Percentiles rank a stretch among this genome's conserved stretches.
Evolutionary conservation across 1,140 invertebrate species (phyloP).

Genomic region (Leptopilina clavipes): DNA sequence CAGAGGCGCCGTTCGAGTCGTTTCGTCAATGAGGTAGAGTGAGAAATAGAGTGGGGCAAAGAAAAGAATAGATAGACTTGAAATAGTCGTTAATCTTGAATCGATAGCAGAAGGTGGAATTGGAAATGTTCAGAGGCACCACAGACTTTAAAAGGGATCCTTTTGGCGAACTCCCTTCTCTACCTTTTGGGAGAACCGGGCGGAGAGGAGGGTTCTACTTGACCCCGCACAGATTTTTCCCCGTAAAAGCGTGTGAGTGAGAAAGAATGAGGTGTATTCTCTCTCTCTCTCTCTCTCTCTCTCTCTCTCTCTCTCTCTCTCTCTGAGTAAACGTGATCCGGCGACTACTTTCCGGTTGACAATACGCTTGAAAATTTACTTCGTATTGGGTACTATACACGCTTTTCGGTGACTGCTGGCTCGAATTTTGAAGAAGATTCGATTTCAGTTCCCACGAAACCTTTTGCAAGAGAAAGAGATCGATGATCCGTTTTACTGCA

Average conservation of each 20-base stretch:
- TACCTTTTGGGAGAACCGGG: too few relatives aligned
- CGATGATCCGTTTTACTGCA: slow-evolving; percentile 21
- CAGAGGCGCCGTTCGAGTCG: not conserved
- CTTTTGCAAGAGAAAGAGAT: slow-evolving; percentile 29
- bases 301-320: too few relatives aligned
- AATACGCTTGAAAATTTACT: slow-evolving; percentile 46
- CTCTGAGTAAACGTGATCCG: slow-evolving; percentile 41
- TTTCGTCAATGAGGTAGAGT: slow-evolving; percentile 38
- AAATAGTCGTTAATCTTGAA: slow-evolving; percentile 52
- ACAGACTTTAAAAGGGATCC: slow-evolving; percentile 43
- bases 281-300: too few relatives aligned
- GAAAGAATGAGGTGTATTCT: not conserved
- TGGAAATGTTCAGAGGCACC: slow-evolving; percentile 11
- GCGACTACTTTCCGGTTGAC: slow-evolving; percentile 46
- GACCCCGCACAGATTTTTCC: slow-evolving; percentile 42
- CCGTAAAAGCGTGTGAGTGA: slow-evolving; percentile 43
- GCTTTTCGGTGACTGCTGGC: slow-evolving; percentile 29
- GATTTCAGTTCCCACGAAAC: slow-evolving; percentile 22
- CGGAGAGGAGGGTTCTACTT: slow-evolving; percentile 33
- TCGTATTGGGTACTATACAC: slow-evolving; percentile 35
- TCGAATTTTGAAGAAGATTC: slow-evolving; percentile 30
- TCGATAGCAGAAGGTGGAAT: slow-evolving; percentile 21
- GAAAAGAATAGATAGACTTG: slow-evolving; percentile 38
- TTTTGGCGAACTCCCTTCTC: too few relatives aligned
- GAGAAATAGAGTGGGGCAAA: slow-evolving; percentile 45